Conservation (phyloP, 2,113 vertebrate species). For the Phyllostomus discolor region DNA sequence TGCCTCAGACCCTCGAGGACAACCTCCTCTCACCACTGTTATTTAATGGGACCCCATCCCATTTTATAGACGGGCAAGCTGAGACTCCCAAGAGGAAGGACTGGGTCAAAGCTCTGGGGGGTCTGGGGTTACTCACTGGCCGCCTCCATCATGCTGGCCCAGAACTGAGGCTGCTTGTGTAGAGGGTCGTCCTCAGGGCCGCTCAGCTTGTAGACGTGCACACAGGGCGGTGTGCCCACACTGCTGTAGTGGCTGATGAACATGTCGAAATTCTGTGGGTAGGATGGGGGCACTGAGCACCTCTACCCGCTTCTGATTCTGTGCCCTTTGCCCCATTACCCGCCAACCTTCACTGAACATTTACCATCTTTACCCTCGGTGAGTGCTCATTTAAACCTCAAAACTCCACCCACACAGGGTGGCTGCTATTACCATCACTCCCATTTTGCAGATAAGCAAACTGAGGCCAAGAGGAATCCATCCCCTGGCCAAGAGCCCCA, state of each 20-base stretch:
- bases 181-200: conserved; percentile 86
- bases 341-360: background rate
- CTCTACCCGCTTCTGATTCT: fast-evolving
- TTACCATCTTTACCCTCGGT: fast-evolving
- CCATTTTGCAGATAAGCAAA: background rate
- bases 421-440: background rate
- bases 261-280: conserved; percentile 93
- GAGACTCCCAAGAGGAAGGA: background rate
- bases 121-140: conserved; percentile 83
- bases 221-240: conserved; percentile 92
- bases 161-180: conserved; percentile 93
- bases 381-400: background rate
- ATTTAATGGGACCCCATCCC: background rate
- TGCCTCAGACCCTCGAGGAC: background rate
- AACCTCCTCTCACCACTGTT: background rate
- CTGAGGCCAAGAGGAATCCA: background rate
- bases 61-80: fast-evolving
- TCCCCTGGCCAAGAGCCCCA: background rate
- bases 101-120: fast-evolving
- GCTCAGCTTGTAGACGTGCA: conserved; percentile 94
- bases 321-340: background rate
- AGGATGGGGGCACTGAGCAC: background rate
- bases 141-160: conserved; percentile 99
- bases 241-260: conserved; percentile 99
- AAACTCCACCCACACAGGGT: background rate